Percentiles rank a stretch among this genome's conserved stretches.
phyloP scores from a whole-genome alignment of 37 sponge, comb jelly and placozoan species.

The Beroe forskalii region DNA sequence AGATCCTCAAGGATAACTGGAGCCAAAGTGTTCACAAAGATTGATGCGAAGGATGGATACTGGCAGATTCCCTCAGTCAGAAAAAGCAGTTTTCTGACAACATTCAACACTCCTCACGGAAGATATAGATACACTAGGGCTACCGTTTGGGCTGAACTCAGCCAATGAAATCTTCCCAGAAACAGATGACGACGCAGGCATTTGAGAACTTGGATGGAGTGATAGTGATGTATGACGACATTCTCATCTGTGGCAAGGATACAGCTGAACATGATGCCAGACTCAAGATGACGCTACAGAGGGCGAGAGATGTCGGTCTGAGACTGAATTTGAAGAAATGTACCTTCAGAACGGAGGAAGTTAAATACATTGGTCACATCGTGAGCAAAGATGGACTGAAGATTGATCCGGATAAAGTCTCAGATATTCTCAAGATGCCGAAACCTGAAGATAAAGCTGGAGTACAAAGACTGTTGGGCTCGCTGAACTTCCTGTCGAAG shows the following conservation, averaged over 20 bases:
- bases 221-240: slow-evolving; percentile 65
- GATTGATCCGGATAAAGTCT: too few species aligned
- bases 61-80: slow-evolving; percentile 68
- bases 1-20: slow-evolving; percentile 67
- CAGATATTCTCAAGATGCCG: slow-evolving; percentile 74
- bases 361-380: slow-evolving; percentile 70
- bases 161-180: slow-evolving; percentile 75
- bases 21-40: slow-evolving; percentile 68
- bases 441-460: slow-evolving; percentile 67
- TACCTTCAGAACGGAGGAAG: slow-evolving; percentile 62
- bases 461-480: too few species aligned
- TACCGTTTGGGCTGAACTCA: slow-evolving; percentile 73
- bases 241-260: slow-evolving; percentile 32
- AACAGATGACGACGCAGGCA: slow-evolving; percentile 68
- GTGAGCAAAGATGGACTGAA: slow-evolving; percentile 66
- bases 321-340: slow-evolving; percentile 51
- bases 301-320: not conserved
- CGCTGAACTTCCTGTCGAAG: too few species aligned
- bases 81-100: slow-evolving; percentile 65
- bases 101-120: slow-evolving; percentile 72
- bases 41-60: slow-evolving; percentile 70
- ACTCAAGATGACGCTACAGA: not conserved
- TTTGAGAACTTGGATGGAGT: slow-evolving; percentile 41
- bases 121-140: slow-evolving; percentile 68
- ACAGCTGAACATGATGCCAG: slow-evolving; percentile 15